Conservation (phyloP, 2,797 vertebrate genomes). For the Sphenopsis melanotis region DNA sequence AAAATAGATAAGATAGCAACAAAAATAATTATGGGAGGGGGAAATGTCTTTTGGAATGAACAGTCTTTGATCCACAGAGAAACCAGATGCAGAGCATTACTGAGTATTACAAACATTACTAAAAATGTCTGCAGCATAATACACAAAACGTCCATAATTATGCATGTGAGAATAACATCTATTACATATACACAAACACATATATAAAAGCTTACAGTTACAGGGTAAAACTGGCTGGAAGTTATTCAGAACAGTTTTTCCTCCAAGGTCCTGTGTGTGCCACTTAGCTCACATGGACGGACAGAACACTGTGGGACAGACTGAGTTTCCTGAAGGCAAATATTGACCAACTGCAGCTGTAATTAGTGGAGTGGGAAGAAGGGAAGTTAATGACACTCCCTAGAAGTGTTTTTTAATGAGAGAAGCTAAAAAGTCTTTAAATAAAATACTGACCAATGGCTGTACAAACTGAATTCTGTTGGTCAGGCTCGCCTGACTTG, state of each 20-base stretch:
- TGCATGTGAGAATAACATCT: background rate
- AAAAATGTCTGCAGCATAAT: background rate
- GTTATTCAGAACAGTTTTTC: background rate
- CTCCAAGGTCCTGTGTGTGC: background rate
- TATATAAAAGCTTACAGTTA: background rate
- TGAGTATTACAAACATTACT: background rate
- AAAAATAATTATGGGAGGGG: background rate
- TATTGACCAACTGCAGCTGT: conserved; percentile 21
- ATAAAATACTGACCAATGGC: background rate
- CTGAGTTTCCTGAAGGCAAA: conserved; percentile 20
- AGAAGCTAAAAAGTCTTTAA: background rate
- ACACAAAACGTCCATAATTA: background rate
- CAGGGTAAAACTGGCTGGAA: background rate
- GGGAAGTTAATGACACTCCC: background rate
- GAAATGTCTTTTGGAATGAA: background rate
- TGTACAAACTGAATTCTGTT: background rate
- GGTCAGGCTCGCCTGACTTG: background rate
- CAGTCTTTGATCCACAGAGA: background rate
- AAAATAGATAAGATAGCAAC: background rate
- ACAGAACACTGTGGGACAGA: background rate
- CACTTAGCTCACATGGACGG: background rate
- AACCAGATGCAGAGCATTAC: background rate
- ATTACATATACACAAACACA: background rate
- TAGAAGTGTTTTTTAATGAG: background rate
- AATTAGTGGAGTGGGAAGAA: background rate